These are phyloP conservation scores for Zygothrica quintamaculata DNA, from an alignment of 2,888 invertebrate species.

Conservation along the genomic window DNA sequence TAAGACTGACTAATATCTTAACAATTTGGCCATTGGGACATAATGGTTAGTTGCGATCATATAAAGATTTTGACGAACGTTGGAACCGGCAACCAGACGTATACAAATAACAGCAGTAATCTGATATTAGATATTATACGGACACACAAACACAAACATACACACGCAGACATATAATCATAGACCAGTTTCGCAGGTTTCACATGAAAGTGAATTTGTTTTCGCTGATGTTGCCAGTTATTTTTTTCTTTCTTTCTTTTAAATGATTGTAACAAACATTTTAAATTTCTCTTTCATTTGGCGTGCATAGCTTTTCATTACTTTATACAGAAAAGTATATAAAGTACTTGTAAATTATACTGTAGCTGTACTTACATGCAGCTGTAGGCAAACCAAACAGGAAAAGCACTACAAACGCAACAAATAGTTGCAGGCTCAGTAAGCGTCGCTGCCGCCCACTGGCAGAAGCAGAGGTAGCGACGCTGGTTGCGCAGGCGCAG, in stretches of 20 bases:
- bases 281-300: conserved; percentile 72
- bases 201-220: conserved; percentile 81
- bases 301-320: conserved; percentile 15
- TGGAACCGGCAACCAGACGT: conserved; percentile 32
- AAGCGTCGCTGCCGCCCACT: conserved; percentile 26
- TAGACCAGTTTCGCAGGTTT: conserved; percentile 82
- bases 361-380: conserved; percentile 58
- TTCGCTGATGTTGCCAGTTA: conserved; percentile 35
- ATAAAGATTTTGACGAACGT: conserved; percentile 4
- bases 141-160: conserved; percentile 2
- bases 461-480: conserved; percentile 1
- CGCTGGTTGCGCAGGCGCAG: no score
- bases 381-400: conserved; percentile 41
- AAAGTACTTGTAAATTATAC: no score
- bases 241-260: neutral
- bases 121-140: conserved; percentile 1
- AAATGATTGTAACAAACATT: conserved; percentile 58
- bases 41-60: conserved; percentile 6
- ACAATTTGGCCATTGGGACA: conserved; percentile 38
- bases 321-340: no score
- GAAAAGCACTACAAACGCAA: conserved; percentile 54
- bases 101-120: conserved; percentile 28
- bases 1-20: conserved; percentile 55
- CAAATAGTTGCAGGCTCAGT: conserved; percentile 25
- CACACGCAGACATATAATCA: conserved; percentile 18